Evolutionary conservation across 2,797 vertebrate genomes (phyloP).

Genomic region (Arctocebus calabarensis): DNA sequence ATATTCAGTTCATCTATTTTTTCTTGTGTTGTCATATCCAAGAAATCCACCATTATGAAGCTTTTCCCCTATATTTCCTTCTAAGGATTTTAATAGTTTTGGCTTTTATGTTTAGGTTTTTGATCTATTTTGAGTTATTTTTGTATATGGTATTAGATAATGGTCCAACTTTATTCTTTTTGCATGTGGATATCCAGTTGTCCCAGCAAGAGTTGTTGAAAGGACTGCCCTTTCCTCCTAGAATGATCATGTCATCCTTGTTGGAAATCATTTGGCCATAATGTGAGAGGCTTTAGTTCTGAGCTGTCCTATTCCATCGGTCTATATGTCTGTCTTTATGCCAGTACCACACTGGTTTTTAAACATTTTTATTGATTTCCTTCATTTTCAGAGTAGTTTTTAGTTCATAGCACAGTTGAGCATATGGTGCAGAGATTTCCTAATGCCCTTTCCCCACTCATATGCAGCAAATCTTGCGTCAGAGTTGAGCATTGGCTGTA

Average conservation of each 20-base stretch:
- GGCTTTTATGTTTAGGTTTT: not conserved
- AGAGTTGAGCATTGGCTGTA: not conserved
- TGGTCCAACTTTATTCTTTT: not conserved
- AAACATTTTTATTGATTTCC: constrained; percentile 1
- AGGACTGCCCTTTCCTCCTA: not conserved
- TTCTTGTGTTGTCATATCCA: not conserved
- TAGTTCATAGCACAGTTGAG: not conserved
- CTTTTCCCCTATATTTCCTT: not conserved
- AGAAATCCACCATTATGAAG: not conserved
- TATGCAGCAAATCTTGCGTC: not conserved
- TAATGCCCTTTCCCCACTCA: not conserved
- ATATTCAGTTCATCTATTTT: not conserved
- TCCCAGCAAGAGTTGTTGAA: not conserved
- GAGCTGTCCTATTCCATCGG: not conserved
- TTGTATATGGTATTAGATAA: not conserved
- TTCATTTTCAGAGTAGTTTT: not conserved
- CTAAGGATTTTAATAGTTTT: not conserved
- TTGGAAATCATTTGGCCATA: not conserved
- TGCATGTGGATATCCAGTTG: not conserved
- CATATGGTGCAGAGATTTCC: not conserved
- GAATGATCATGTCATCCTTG: not conserved
- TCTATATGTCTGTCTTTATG: not conserved
- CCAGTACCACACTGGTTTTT: not conserved
- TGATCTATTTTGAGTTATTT: not conserved
- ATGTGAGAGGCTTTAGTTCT: not conserved